Evolutionary conservation across 1,140 invertebrate genomes (phyloP), one percentile per base, ranked within the genome.

Genomic region (Drosophila nigromelanica): DNA sequence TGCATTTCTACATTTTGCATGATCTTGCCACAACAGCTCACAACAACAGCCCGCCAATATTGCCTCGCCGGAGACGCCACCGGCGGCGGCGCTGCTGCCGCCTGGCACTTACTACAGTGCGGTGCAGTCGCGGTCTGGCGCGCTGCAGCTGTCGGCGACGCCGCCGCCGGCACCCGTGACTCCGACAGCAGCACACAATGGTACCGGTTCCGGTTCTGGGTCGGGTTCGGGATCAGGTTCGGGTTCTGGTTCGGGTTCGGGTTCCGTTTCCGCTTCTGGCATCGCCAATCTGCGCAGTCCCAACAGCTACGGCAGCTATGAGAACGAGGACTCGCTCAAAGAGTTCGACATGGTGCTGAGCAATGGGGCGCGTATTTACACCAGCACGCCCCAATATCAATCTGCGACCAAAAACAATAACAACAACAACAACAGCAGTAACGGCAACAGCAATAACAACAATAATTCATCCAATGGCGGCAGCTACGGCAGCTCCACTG

Each of bases 301-400:
- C 42, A 90, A 76, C 24, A 90, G 87, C 24, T 91, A 89, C 14
- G 75, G 78, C n/a, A 91, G 90, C 73, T 91, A 89, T 27, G 90
- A 91, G 8, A 91, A 91, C 59, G 90, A 91, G 66, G 90, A 91
- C 45, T 91, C 90, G 6, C 70, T 91, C 5, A 91, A 91, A 59
- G 90, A 91, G n/a, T 91, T 91, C 45, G 90, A 91, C 55, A 24
- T 91, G 71, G 72, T 77, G 12, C 72, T 43, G n/a, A 67, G 47
- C 56, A 43, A 8, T n/a, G 40, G 56, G 21, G 37, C 64, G 4
- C 55, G 76, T 3, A 73, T 89, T 62, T 75, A 75, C 35, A 91
- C 82, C 7, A 91, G 83, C 50, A 89, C 90, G 15, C 90, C 86
- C 0, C 86, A 90, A 37, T 86, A 80, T 60, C 56, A 76, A n/a